Evolutionary conservation across 2,797 vertebrate genomes (phyloP), one percentile per base, ranked within the genome.

Genomic region (Lepus townsendii): DNA sequence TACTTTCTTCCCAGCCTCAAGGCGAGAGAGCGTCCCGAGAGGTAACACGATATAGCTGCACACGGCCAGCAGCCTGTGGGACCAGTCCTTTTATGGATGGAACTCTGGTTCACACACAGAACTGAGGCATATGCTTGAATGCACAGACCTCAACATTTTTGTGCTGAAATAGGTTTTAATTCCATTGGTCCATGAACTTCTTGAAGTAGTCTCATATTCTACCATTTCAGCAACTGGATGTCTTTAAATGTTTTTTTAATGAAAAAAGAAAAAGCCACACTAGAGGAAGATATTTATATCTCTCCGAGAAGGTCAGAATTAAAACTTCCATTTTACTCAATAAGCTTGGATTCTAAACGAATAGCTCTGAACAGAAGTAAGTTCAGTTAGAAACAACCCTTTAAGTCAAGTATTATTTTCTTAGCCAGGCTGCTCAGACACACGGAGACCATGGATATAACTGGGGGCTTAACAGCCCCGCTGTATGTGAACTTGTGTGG

Each of bases 281-380:
- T 30, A 68, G 22, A 79, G 30, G 32, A 89, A 68, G 71, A 30
- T 35, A 68, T 38, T 65, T 69, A 12, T 13, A 80, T 19, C 22
- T 68, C 7, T 78, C 38, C 38, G 57, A 72, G 19, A 60, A 71
- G 20, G 32, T 72, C 22, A 52, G 14, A 90, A 57, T 75, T 77
- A 65, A 69, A 47, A 78, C 11, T 65, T n/a, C 19, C 42, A 69
- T 17, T 72, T 62, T 57, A 84, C 24, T 92, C 85, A 78, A 13
- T 82, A 90, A 83, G 77, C 26, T 65, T 69, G 77, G 72, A 83
- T 62, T 94, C 82, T 92, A 78, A 90, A 83, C 30, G 77, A 90
- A 62, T 14, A 91, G 72, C 38, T 93, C 11, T 65, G 5, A 72
- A 78, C n/a, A 89, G 47, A 83, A 66, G 26, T 50, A 63, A 68